Evolutionary conservation across 1,140 invertebrate genomes (phyloP), one percentile per base, ranked within the genome.

Genomic region (Eufriesea mexicana): DNA sequence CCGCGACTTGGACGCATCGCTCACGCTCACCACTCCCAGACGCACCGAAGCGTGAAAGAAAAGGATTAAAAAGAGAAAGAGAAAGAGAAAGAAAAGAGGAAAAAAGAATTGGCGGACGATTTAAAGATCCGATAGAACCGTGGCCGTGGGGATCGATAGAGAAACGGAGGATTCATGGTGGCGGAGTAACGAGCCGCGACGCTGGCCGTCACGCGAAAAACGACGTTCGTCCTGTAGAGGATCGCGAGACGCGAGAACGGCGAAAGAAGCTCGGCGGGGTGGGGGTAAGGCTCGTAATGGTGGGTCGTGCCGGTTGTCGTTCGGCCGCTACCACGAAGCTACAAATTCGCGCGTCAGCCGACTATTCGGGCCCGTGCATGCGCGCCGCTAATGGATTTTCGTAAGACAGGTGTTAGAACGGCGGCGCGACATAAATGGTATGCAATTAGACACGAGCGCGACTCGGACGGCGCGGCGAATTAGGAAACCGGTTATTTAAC

Each of bases 401-500:
- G 81, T 83, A 78, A 83, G 81, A 83, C 81, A 78, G 75, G 81
- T 78, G 74, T 83, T 83, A 70, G 74, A 78, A 62, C 75, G 75
- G 47, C 75, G 66, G 54, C 74, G 66, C 74, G 81, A 83, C 81
- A 71, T 83, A 83, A 67, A 83, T 83, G 81, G 75, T 71, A 71
- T 78, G 64, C 75, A 71, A 83, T 83, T 83, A 83, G 75, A 83
- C 74, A 67, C 79, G 79, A 82, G 75, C 75, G 74, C 66, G 64
- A 62, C 74, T 84, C 61, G 67, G 71, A 84, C 71, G 79, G 62
- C 49, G 59, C 68, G 55, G 28, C 79, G 79, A 84, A 84, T 84
- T 84, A 84, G 83, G 79, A 84, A 84, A 84, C 83, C 71, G 71
- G 83, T 84, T 82, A 71, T 79, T 84, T 79, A 79, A 79, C 79